Base-by-base conservation (phyloP, 2,888 invertebrate genomes). In the Adineta ricciae region DNA sequence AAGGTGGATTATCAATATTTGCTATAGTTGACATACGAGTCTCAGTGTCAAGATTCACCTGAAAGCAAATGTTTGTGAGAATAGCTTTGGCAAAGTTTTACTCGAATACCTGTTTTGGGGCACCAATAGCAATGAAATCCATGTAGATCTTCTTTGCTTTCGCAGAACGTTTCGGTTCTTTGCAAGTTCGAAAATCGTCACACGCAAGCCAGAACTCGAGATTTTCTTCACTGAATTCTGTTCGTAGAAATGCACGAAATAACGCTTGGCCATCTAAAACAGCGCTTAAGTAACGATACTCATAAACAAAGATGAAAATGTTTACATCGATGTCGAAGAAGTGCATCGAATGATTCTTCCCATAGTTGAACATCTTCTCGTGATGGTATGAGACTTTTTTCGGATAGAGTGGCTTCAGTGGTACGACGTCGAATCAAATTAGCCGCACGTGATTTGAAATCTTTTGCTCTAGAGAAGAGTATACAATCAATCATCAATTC, bases 151-250 rank as follows among this genome's bases (percentile, higher is more conserved):
- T 91, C 86, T 91, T 90, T 16, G 92, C 92, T 87, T 91, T 90
- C 1, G 89, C 87, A 88, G 87, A 87, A 90, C 91, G 86, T 88
- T 89, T 91, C 89, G 87, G 87, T 8, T 88, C 86, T 83, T 88
- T 88, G 8, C 86, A 49, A 2, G 87, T 87, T 87, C 90, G 91
- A 88, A 90, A 92, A 84, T 92, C 91, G 88, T 92, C 92, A 87
- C 92, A 92, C 8, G 92, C 92, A 27, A 92, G 88, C 92, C 92
- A 92, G 88, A 92, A 92, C 87, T 92, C 92, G 46, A 92, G 89
- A 87, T 92, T 92, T 87, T 92, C 92, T 86, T 92, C 92, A 87
- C 92, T 92, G 88, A 92, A 92, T 88, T 92, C 92, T 2, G 92
- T 90, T 87, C 91, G 90, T 14, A 92, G 89, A 88, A 92, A 92